Evolutionary conservation across 1,140 invertebrate genomes (phyloP).

Genomic region (Drosophila biarmipes): DNA sequence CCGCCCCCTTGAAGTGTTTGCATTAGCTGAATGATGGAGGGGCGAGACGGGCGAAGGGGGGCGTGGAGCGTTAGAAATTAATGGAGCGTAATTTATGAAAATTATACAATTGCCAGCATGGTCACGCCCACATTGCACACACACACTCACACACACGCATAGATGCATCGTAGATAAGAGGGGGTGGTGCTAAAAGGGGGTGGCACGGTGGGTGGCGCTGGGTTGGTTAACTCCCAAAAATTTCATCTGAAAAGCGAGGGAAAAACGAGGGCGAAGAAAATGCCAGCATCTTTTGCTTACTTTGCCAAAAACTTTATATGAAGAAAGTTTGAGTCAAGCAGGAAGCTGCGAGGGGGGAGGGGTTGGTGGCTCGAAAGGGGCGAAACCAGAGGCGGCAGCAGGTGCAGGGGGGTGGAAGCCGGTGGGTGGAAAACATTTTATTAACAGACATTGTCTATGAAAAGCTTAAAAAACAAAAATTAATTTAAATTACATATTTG

Average conservation of each 20-base stretch:
- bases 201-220: not conserved
- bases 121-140: conserved; percentile 42
- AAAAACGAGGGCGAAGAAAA: conserved; percentile 4
- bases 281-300: conserved; percentile 54
- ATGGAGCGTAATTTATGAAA: conserved; percentile 64
- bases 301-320: conserved; percentile 64
- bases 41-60: not conserved
- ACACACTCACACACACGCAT: conserved; percentile 11
- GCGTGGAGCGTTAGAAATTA: conserved; percentile 49
- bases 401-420: not conserved
- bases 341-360: not conserved
- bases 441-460: conserved; percentile 55
- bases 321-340: conserved; percentile 50
- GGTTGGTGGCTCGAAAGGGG: not conserved
- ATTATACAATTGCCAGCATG: conserved; percentile 61
- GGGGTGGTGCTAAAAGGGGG: not conserved
- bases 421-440: conserved; percentile 39
- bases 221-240: conserved; percentile 36
- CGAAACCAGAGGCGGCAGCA: not conserved
- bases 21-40: conserved; percentile 25
- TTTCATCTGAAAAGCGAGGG: conserved; percentile 20
- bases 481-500: conserved; percentile 68
- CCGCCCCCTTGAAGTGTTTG: conserved; percentile 26
- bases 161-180: conserved; percentile 18
- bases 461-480: conserved; percentile 66